Base-by-base conservation (phyloP, 2,888 invertebrate species). In the Euplexia lucipara region DNA sequence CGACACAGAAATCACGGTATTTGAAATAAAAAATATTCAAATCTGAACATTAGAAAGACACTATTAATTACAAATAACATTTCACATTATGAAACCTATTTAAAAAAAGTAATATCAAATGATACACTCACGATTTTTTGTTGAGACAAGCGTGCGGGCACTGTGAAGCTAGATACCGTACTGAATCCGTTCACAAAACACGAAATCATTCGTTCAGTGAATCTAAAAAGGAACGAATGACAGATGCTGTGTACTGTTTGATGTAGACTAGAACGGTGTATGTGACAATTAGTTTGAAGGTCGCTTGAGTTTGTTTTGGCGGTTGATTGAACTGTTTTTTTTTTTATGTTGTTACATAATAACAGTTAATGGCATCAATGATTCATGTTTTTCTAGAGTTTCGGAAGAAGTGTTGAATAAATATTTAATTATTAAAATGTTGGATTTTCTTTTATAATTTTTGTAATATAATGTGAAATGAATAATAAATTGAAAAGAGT, bases 211-310 rank as follows among this genome's bases (percentile, higher is more conserved):
- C 70, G 26, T 32, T 68, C 72, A 61, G 5, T 57, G 56, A 52
- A 20, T 52, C 49, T 41, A 51, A 72, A 48, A 48, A 22, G 67
- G 67, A 75, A 42, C 44, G 70, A 80, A 78, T 64, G 78, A 75
- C 58, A 71, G 79, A 79, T 66, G 75, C 66, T 75, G 74, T 48
- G 59, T 7, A 37, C 5, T 61, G 80, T 70, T 60, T 74, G 64
- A 2, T 64, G 44, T 59, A 71, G 65, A 78, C 71, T 59, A 60
- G 45, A 81, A 75, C 64, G 30, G 0, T 1, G 62, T 66, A 74
- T 42, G 39, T 57, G 61, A 67, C 78, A 62, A 61, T 54, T 52
- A 52, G 39, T 32, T 26, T 57, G 52, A 77, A 74, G 73, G 73
- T 56, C 59, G 12, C 6, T 8, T 22, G 1, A 18, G 20, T 59